These are phyloP conservation scores for Orchesellides sinensis DNA, from an alignment of 2,888 invertebrate genomes.

Conservation along the genomic window DNA sequence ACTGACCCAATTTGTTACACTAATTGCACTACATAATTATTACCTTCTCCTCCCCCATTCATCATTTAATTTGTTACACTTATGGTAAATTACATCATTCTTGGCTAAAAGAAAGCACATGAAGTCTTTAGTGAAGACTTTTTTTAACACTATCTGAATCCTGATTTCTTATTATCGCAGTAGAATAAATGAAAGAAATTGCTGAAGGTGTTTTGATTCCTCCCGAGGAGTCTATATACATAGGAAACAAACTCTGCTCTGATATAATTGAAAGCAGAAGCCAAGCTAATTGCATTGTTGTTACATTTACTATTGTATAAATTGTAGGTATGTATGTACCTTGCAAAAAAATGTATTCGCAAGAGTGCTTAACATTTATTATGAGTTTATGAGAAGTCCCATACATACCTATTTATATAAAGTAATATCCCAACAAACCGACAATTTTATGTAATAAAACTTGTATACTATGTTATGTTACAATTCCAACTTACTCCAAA, in stretches of 20 bases:
- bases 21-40: constrained; percentile 19
- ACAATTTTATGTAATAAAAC: not conserved
- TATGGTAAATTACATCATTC: constrained; percentile 34
- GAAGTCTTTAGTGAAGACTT: not conserved
- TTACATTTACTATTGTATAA: not conserved
- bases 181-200: too few species aligned
- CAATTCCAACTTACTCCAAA: too few species aligned
- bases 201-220: too few species aligned
- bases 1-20: constrained; percentile 29
- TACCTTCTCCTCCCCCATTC: constrained; percentile 26
- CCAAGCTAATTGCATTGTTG: constrained; percentile 14
- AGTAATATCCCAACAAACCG: not conserved
- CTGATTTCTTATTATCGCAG: too few species aligned
- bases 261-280: constrained; percentile 2
- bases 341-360: not conserved
- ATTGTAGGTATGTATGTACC: too few species aligned
- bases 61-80: constrained; percentile 40
- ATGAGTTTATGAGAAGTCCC: too few species aligned
- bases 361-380: too few species aligned
- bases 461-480: not conserved
- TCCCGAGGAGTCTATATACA: too few species aligned
- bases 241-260: too few species aligned
- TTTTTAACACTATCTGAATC: not conserved
- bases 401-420: too few species aligned
- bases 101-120: not conserved